A percentile compares a stretch with the other conserved stretches of the same genome.
phyloP scores from a whole-genome alignment of 2,113 vertebrate species.

The Lampris megalopsis region DNA sequence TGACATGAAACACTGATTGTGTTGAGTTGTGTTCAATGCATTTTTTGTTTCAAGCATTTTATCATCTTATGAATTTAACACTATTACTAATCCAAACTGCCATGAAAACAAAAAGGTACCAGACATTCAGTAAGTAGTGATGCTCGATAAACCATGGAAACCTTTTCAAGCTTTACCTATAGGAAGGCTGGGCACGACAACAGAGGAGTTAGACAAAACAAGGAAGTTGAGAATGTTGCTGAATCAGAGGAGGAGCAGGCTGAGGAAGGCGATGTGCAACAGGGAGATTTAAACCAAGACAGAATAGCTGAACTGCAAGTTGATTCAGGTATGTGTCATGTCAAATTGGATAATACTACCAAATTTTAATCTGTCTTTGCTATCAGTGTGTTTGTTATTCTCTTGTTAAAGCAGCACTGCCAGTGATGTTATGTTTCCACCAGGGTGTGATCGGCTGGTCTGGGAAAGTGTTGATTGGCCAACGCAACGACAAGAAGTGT shows the following conservation, averaged over 20 bases:
- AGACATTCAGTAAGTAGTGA: neutral
- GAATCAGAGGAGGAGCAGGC: constrained; percentile 27
- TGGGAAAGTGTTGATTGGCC: constrained; percentile 89
- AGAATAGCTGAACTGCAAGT: constrained; percentile 9
- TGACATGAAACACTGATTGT: no score
- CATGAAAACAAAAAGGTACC: constrained; percentile 67
- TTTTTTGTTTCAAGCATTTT: neutral
- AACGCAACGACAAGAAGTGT: constrained; percentile 76
- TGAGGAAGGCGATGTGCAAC: neutral
- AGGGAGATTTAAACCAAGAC: constrained; percentile 39
- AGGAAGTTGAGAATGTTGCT: constrained; percentile 29
- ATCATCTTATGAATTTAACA: constrained; percentile 45
- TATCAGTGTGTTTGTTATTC: no score
- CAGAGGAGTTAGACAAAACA: constrained; percentile 3
- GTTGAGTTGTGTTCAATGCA: neutral
- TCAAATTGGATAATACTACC: no score
- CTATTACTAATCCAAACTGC: constrained; percentile 32
- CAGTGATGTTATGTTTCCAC: constrained; percentile 8
- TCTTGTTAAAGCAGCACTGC: no score
- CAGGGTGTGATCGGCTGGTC: constrained; percentile 32
- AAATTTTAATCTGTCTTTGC: no score
- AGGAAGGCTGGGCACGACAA: constrained; percentile 29
- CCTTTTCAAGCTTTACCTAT: neutral
- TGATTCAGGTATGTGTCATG: neutral
- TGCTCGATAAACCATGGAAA: neutral